These are phyloP conservation scores for Drosophila tsacasi DNA, from an alignment of 1,140 invertebrate genomes.

Conservation along the genomic window DNA sequence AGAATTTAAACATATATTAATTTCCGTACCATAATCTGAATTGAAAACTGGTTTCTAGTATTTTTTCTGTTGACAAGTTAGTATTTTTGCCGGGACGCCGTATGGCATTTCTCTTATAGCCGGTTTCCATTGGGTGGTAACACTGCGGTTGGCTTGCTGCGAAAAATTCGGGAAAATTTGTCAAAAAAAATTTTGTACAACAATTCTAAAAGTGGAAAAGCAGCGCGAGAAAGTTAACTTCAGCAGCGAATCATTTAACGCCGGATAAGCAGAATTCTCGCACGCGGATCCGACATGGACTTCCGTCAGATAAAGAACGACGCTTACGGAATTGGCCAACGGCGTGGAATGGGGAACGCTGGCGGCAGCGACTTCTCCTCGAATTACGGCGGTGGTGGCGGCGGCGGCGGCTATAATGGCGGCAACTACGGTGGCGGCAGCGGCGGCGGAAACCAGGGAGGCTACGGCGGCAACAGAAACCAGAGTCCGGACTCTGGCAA, in stretches of 20 bases:
- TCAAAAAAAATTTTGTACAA: not conserved
- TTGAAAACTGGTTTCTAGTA: not conserved
- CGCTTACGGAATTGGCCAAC: constrained; percentile 66
- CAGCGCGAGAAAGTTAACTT: too few relatives aligned
- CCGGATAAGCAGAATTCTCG: constrained; percentile 8
- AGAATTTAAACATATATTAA: too few relatives aligned
- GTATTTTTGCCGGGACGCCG: not conserved
- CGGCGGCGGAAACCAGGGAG: constrained; percentile 12
- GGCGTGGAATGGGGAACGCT: constrained; percentile 38
- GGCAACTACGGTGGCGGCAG: constrained; percentile 5
- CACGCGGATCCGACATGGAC: constrained; percentile 34
- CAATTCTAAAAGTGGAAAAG: not conserved
- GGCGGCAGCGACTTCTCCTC: constrained; percentile 14
- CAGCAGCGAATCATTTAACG: not conserved
- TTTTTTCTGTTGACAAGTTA: not conserved
- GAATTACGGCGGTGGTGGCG: constrained; percentile 1
- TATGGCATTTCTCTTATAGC: constrained; percentile 13
- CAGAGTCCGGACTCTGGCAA: constrained; percentile 33
- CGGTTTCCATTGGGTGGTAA: constrained; percentile 32
- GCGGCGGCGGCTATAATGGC: not conserved
- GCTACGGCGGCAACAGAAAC: constrained; percentile 30
- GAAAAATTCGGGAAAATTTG: constrained; percentile 30
- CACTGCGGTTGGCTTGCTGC: constrained; percentile 31
- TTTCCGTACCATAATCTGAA: not conserved
- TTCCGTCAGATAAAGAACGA: constrained; percentile 43